Evolutionary conservation across 1,140 invertebrate species (phyloP).

Genomic region (Dreissena rostriformis): DNA sequence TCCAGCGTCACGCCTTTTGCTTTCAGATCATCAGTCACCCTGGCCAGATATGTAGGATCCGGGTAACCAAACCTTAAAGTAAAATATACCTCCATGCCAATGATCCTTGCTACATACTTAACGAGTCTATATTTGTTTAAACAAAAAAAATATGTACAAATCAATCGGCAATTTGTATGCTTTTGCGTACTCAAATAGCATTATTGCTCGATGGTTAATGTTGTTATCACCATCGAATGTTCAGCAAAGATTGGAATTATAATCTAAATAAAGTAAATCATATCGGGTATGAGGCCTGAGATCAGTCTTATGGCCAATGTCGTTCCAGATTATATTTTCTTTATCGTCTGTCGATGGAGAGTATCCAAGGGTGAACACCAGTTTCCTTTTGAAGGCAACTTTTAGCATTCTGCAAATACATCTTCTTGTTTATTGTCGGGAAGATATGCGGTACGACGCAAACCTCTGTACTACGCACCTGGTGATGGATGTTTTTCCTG

Average conservation of each 20-base stretch:
- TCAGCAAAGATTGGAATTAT: too few species aligned
- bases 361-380: conserved; percentile 92
- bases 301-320: conserved; percentile 91
- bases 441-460: conserved; percentile 53
- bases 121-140: neutral
- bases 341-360: conserved; percentile 93
- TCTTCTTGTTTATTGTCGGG: conserved; percentile 67
- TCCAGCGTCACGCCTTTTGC: conserved; percentile 24
- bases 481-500: conserved; percentile 57
- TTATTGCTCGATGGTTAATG: too few species aligned
- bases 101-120: neutral
- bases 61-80: conserved; percentile 27
- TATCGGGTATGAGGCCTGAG: conserved; percentile 24
- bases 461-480: conserved; percentile 46
- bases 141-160: neutral
- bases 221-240: too few species aligned
- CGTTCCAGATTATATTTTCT: conserved; percentile 94
- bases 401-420: conserved; percentile 85
- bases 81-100: neutral
- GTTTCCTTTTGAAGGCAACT: conserved; percentile 90
- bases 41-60: neutral
- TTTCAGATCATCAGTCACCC: conserved; percentile 21
- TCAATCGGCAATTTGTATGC: neutral
- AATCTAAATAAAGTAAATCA: too few species aligned
- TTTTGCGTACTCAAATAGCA: too few species aligned